Conservation (phyloP, 1,140 invertebrate species). For the Sipha flava region DNA sequence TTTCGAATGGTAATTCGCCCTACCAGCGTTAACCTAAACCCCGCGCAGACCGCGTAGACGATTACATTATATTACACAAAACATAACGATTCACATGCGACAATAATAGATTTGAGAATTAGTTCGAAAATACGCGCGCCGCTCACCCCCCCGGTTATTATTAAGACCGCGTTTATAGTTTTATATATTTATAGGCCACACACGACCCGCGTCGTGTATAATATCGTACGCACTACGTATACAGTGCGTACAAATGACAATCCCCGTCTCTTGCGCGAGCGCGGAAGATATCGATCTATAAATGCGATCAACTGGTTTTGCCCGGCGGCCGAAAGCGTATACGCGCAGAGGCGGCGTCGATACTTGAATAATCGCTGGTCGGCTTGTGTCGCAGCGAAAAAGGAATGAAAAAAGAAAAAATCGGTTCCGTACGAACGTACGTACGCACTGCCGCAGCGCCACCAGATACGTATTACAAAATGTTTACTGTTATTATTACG, state of each 20-base stretch:
- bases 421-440: no score
- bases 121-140: neutral
- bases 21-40: no score
- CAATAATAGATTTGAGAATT: neutral
- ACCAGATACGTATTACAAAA: no score
- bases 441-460: no score
- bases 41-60: neutral
- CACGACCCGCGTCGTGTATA: neutral
- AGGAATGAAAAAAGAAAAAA: neutral
- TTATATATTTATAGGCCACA: neutral
- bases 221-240: neutral
- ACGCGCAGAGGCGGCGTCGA: neutral
- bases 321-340: neutral
- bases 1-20: neutral
- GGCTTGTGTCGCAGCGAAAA: neutral
- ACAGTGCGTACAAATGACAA: neutral
- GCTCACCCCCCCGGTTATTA: neutral
- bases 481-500: neutral
- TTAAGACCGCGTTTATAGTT: no score
- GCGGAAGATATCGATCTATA: neutral
- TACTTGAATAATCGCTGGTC: neutral
- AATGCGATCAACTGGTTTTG: neutral
- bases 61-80: neutral
- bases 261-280: neutral
- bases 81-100: no score